A percentile compares a stretch with the other conserved stretches of the same genome.
Conservation (phyloP, 2,113 vertebrate genomes). For the Oreochromis tanganicae region DNA sequence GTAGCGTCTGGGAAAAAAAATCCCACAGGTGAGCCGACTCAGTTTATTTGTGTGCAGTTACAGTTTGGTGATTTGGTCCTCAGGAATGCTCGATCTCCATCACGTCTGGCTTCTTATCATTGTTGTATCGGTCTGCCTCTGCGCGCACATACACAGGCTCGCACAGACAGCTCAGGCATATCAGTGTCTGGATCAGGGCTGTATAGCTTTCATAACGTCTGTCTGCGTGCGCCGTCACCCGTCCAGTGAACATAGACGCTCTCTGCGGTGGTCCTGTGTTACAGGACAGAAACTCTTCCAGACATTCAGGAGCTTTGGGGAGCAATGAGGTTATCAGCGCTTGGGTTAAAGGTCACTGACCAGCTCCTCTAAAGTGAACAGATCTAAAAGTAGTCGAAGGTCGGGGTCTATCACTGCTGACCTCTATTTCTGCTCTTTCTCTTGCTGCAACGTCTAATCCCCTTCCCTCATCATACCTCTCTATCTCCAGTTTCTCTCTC, state of each 20-base stretch:
- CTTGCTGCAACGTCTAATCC: background rate
- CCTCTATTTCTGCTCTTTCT: conserved; percentile 11
- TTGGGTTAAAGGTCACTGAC: conserved; percentile 35
- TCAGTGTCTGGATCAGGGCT: conserved; percentile 28
- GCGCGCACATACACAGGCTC: background rate
- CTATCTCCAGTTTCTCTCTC: background rate
- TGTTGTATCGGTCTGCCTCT: background rate
- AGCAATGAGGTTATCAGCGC: conserved; percentile 25
- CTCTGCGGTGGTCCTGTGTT: background rate
- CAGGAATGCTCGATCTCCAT: background rate
- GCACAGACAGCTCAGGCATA: background rate
- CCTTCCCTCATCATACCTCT: background rate
- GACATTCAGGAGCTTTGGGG: background rate
- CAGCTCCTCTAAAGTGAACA: conserved; percentile 8
- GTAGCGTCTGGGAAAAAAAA: background rate
- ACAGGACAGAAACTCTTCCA: background rate
- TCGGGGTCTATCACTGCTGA: background rate
- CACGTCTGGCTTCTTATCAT: conserved; percentile 6
- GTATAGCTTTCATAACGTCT: background rate
- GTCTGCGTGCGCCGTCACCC: background rate
- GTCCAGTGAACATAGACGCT: background rate
- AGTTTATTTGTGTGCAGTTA: background rate
- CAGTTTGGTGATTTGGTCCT: background rate
- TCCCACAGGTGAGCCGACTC: background rate
- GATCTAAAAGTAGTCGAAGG: background rate